Base-by-base conservation (phyloP, 1,140 invertebrate species). In the Protaetia brevitarsis region DNA sequence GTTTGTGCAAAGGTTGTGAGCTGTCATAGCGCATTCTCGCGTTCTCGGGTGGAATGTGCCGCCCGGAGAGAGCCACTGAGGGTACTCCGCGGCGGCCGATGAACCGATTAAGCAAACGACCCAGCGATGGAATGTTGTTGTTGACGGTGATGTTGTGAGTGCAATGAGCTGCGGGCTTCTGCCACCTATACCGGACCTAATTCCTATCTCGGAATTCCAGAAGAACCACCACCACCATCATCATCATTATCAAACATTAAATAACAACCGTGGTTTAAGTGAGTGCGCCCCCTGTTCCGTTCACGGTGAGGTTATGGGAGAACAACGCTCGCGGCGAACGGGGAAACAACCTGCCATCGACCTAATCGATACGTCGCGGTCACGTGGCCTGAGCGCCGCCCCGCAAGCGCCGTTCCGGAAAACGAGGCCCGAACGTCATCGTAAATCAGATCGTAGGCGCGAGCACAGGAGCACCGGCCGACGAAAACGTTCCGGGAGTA, bases 401-500 rank as follows among this genome's bases (percentile, higher is more conserved):
- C 74, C 70, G 64, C 75, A 68, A 66, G 51, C 74, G 68, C 70
- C 72, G 68, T 68, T 74, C 72, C 72, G 71, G 73, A 74, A 75
- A 73, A 71, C 71, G 60, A 67, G 70, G 67, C 65, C 67, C 45
- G 70, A 72, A 69, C 74, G 75, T 71, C 76, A 74, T 70, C 73
- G 76, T 75, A 78, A 78, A 76, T 77, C 77, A 74, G 76, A 78
- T 66, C 72, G 75, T 70, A 73, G 75, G 71, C 74, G 77, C 34
- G 73, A 70, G 51, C 73, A 68, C 65, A 74, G 68, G 63, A 66
- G 64, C 57, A 70, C 66, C 62, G 41, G 41, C 41, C 41, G 41
- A 21, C 72, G 70, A 57, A 72, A 71, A 34, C 77, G 79, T 76
- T 81, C 81, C 77, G 76, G 69, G 77, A 77, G 77, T 79, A 81